Evolutionary conservation across 1,140 invertebrate genomes (phyloP).

Genomic region (Tribolium castaneum): DNA sequence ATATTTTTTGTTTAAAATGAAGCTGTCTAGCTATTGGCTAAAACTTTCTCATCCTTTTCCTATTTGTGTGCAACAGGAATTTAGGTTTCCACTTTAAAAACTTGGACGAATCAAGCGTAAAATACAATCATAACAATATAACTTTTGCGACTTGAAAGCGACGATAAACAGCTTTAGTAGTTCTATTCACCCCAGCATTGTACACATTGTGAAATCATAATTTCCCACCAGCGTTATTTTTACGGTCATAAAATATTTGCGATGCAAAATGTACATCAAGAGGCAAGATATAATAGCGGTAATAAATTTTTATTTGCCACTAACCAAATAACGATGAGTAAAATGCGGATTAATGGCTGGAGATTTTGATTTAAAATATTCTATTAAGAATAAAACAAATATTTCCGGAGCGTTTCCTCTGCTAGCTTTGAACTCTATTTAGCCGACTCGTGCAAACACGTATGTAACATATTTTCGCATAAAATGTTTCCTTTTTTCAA

Average conservation of each 20-base stretch:
- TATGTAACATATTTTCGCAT: not conserved
- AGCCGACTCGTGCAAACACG: not conserved
- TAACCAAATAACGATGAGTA: not conserved
- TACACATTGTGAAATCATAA: conserved; percentile 10
- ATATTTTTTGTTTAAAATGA: no score
- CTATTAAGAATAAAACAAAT: not conserved
- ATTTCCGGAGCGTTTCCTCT: not conserved
- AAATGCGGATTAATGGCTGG: not conserved
- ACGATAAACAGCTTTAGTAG: conserved; percentile 4
- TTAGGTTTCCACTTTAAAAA: not conserved
- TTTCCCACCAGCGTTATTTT: conserved; percentile 7
- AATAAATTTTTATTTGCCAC: not conserved
- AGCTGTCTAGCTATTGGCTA: no score
- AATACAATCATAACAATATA: not conserved
- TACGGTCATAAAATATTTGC: conserved; percentile 1
- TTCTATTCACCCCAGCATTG: not conserved
- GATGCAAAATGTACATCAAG: not conserved
- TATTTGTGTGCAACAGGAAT: not conserved
- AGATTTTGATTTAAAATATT: not conserved
- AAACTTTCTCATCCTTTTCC: no score
- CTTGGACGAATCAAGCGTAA: not conserved
- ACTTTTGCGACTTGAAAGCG: not conserved
- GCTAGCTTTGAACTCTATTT: not conserved
- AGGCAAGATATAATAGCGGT: not conserved
- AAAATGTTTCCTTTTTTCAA: not conserved